Conservation (phyloP, 1,140 invertebrate species). For the Pantala flavescens region DNA sequence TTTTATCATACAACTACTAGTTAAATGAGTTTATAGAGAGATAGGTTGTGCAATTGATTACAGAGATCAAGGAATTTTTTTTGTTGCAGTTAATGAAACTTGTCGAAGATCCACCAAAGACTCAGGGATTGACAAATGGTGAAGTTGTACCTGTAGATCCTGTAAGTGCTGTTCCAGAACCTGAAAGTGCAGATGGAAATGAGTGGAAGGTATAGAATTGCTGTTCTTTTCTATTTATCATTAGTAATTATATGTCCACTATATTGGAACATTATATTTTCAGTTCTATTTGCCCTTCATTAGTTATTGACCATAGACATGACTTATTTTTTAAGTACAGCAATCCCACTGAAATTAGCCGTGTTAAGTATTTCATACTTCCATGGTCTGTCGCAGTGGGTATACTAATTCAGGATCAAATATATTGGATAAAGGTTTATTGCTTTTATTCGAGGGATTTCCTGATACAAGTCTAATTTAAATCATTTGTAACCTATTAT, state of each 20-base stretch:
- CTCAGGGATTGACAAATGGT: conserved; percentile 19
- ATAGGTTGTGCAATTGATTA: too few relatives aligned
- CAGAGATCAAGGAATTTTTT: too few relatives aligned
- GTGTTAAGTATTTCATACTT: conserved; percentile 31
- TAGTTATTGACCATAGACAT: too few relatives aligned
- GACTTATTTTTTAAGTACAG: too few relatives aligned
- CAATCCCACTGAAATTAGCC: not conserved
- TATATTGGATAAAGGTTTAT: not conserved
- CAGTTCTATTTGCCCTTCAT: too few relatives aligned
- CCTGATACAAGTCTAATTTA: too few relatives aligned
- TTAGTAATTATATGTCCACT: too few relatives aligned
- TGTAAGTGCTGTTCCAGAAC: not conserved
- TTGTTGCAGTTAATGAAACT: conserved; percentile 54
- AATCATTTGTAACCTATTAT: too few relatives aligned
- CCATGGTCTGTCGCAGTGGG: conserved; percentile 17
- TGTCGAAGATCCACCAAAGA: conserved; percentile 33
- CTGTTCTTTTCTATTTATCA: not conserved
- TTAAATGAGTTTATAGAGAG: too few relatives aligned
- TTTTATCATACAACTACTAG: too few relatives aligned
- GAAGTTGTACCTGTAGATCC: not conserved
- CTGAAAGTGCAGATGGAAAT: not conserved
- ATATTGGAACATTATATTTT: too few relatives aligned
- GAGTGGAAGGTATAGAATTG: not conserved
- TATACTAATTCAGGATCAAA: not conserved
- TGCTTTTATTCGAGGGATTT: not conserved